Evolutionary conservation across 1,140 invertebrate species (phyloP).

Genomic region (Saccostrea cuccullata): DNA sequence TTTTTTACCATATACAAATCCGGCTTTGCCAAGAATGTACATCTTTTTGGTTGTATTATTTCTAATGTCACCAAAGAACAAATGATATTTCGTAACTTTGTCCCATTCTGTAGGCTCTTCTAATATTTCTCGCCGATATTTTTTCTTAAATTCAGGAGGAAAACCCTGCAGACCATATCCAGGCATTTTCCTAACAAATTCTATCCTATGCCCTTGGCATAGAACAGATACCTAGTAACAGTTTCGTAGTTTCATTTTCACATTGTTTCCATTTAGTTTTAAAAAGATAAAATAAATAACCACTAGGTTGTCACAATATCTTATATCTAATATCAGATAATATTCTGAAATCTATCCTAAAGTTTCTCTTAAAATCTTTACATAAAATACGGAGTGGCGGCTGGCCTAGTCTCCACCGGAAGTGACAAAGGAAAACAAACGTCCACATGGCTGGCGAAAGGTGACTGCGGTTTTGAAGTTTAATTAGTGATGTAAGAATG

Average conservation of each 20-base stretch:
- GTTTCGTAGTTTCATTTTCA: not conserved
- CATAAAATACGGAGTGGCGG: not conserved
- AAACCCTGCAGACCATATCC: not conserved
- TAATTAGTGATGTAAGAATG: not conserved
- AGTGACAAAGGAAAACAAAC: conserved; percentile 18
- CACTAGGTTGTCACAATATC: no score
- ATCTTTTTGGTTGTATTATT: not conserved
- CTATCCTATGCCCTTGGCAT: not conserved
- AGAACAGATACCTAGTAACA: not conserved
- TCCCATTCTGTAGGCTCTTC: not conserved
- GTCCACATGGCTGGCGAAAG: not conserved
- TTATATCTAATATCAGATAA: no score
- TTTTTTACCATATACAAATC: not conserved
- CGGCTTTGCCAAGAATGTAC: not conserved
- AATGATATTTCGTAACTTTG: not conserved
- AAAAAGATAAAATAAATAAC: no score
- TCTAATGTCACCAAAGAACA: conserved; percentile 4
- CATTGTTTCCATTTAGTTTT: no score
- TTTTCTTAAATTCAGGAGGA: not conserved
- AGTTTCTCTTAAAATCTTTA: no score
- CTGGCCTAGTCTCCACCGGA: not conserved
- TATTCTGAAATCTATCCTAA: no score
- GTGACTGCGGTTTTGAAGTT: not conserved
- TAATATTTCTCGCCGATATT: not conserved
- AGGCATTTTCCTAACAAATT: not conserved